phyloP scores from a whole-genome alignment of 92 coral and sea anemone genomes.

The Porites cylindrica region DNA sequence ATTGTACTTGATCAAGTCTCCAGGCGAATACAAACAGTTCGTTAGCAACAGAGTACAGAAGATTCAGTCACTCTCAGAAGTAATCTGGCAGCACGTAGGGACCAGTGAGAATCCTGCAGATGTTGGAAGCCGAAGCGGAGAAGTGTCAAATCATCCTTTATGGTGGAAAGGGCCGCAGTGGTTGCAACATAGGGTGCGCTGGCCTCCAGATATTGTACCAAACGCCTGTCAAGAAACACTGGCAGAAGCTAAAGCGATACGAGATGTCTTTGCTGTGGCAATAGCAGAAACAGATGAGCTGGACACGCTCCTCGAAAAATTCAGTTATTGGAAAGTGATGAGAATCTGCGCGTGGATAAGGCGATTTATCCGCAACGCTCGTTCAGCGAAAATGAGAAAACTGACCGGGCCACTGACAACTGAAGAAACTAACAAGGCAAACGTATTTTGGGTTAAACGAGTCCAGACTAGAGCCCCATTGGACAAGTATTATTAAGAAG shows the following conservation, averaged over 20 bases:
- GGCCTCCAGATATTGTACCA: constrained; percentile 66
- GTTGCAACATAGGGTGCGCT: constrained; percentile 53
- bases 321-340: too few relatives aligned
- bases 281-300: too few relatives aligned
- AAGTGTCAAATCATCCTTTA: constrained; percentile 35
- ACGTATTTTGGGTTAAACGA: constrained; percentile 42
- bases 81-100: constrained; percentile 71
- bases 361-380: too few relatives aligned
- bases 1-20: constrained; percentile 61
- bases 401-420: too few relatives aligned
- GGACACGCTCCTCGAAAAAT: too few relatives aligned
- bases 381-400: too few relatives aligned
- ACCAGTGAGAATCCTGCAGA: constrained; percentile 71
- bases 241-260: too few relatives aligned
- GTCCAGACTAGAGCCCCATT: constrained; percentile 25
- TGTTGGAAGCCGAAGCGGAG: constrained; percentile 76
- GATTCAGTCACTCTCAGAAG: constrained; percentile 56
- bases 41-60: constrained; percentile 74
- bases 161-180: constrained; percentile 77
- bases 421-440: not conserved
- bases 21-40: constrained; percentile 65
- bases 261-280: too few relatives aligned
- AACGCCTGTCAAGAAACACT: too few relatives aligned
- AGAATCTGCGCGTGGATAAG: too few relatives aligned
- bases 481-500: constrained; percentile 40